Base-by-base conservation (phyloP, 2,113 vertebrate species). In the Notothenia coriiceps region DNA sequence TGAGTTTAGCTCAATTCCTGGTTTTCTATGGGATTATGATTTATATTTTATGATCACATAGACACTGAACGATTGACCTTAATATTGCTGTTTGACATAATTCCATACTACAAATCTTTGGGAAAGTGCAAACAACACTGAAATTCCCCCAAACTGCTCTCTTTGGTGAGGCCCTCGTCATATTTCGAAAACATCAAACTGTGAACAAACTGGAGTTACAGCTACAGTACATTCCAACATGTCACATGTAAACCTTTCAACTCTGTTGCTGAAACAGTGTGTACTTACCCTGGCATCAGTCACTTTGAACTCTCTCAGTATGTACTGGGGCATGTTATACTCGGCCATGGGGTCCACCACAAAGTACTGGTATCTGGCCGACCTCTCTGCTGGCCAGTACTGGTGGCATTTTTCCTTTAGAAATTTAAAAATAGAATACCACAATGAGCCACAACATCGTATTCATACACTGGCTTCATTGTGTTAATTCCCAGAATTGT, bases 311-410 rank as follows among this genome's bases (percentile, higher is more conserved):
- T 99, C 97, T 64, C 98, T 95, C 89, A 99, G 94, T 88, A 99
- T 99, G 82, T 99, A 99, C 83, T 99, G 98, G 57, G 98, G 98
- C 98, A 99, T 99, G 91, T 99, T 99, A 88, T 99, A 99, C 75
- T 99, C 98, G 14, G 98, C 98, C 98, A 99, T 99, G 35, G 98
- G 98, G 88, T 99, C 98, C 86, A 99, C 98, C 78, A 99, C 98
- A 95, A 99, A 99, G 93, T 99, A 99, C 91, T 99, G 98, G 61
- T 99, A 99, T 87, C 98, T 96, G 82, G 98, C 98, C 56, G 98
- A 99, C 71, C 98, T 96, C 88, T 99, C 98, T 1, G 98, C 98
- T 80, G 98, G 98, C 98, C 98, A 99, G 77, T 99, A 99, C 87
- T 99, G 98, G 90, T 99, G 98, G 90, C 98, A 99, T 91, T 99